Conservation (phyloP, 1,140 invertebrate genomes). For the Penaeus vannamei region DNA sequence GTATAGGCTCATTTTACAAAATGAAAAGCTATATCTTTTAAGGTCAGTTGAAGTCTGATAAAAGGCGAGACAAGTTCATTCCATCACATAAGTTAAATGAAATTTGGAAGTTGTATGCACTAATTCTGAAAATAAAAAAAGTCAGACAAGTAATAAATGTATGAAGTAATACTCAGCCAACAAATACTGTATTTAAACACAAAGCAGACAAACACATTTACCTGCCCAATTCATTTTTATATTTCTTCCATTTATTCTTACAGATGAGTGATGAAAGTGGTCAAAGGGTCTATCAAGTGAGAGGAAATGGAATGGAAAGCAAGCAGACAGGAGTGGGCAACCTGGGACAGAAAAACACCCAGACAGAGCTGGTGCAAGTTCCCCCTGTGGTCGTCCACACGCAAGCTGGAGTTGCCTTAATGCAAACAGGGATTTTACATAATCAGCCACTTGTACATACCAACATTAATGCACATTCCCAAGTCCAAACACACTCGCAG, state of each 20-base stretch:
- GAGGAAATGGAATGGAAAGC: not conserved
- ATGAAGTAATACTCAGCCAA: too few relatives aligned
- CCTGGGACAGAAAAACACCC: slow-evolving; percentile 23
- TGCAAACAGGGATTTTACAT: slow-evolving; percentile 16
- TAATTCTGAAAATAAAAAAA: too few relatives aligned
- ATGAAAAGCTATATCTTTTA: too few relatives aligned
- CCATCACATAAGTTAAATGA: too few relatives aligned
- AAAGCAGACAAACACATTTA: too few relatives aligned
- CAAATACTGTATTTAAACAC: too few relatives aligned
- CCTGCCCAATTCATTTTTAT: too few relatives aligned
- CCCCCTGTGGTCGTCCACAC: slow-evolving; percentile 11
- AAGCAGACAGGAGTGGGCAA: not conserved
- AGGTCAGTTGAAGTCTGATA: too few relatives aligned
- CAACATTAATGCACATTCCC: slow-evolving; percentile 33
- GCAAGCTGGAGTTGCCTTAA: slow-evolving; percentile 27
- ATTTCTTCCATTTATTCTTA: not conserved
- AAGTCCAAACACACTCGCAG: slow-evolving; percentile 34
- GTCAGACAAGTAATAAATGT: too few relatives aligned
- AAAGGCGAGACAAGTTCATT: too few relatives aligned
- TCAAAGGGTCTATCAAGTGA: slow-evolving; percentile 33
- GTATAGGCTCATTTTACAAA: too few relatives aligned
- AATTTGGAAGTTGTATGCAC: too few relatives aligned
- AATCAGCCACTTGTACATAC: slow-evolving; percentile 31
- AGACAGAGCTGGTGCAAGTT: not conserved
- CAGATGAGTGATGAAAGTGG: slow-evolving; percentile 57